These are phyloP conservation scores for Cisticola juncidis DNA, from an alignment of 2,113 vertebrate species.

Conservation along the genomic window DNA sequence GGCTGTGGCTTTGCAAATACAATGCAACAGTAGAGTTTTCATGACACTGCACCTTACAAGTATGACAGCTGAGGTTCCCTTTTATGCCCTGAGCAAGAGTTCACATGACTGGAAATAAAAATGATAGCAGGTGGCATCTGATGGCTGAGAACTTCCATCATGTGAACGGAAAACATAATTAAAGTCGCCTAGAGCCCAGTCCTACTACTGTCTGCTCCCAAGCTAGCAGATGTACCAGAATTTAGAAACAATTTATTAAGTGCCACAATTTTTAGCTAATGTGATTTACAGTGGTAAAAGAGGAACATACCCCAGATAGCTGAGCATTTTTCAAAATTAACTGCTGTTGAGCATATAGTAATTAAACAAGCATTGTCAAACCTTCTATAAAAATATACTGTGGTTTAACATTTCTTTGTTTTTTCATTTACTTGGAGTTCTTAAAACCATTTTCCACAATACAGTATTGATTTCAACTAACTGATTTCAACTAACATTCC, in stretches of 20 bases:
- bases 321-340: background rate
- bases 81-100: background rate
- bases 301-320: background rate
- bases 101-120: conserved; percentile 21
- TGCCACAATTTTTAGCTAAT: background rate
- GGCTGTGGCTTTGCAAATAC: background rate
- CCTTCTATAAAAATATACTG: background rate
- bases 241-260: conserved; percentile 18
- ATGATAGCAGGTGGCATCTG: conserved; percentile 29
- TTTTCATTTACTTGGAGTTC: background rate
- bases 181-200: background rate
- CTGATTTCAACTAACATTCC: background rate
- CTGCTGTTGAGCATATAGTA: background rate
- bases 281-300: background rate
- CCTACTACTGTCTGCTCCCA: conserved; percentile 6
- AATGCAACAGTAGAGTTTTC: background rate
- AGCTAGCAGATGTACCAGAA: conserved; percentile 10
- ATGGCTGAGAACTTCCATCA: conserved; percentile 30
- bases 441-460: background rate
- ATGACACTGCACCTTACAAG: background rate
- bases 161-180: conserved; percentile 27
- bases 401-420: background rate
- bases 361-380: background rate
- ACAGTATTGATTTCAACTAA: background rate
- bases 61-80: background rate